phyloP scores from a whole-genome alignment of 2,113 vertebrate species.

The Nematolebias whitei region DNA sequence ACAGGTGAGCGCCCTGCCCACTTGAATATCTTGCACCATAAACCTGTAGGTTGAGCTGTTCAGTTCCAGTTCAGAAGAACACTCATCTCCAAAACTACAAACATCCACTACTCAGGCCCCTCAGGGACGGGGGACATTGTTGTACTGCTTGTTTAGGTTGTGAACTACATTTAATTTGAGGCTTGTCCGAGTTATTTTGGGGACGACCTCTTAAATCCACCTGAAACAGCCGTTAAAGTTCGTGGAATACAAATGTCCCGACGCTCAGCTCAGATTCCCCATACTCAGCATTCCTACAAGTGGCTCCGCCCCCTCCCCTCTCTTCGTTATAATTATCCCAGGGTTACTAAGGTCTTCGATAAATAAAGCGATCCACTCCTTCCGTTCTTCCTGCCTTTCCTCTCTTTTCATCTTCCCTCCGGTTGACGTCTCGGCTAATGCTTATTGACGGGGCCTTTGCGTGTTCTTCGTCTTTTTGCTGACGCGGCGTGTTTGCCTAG shows the following conservation, averaged over 20 bases:
- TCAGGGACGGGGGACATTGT: too few relatives aligned
- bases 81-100: too few relatives aligned
- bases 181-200: too few relatives aligned
- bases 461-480: constrained; percentile 74
- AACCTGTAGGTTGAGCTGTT: too few relatives aligned
- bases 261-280: constrained; percentile 51
- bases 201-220: constrained; percentile 47
- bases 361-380: constrained; percentile 64
- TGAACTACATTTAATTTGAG: too few relatives aligned
- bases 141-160: too few relatives aligned
- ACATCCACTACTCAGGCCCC: too few relatives aligned
- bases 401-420: constrained; percentile 14
- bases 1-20: too few relatives aligned
- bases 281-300: constrained; percentile 56
- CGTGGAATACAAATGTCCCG: constrained; percentile 46
- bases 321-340: constrained; percentile 32
- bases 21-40: too few relatives aligned
- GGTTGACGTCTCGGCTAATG: constrained; percentile 78
- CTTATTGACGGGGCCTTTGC: constrained; percentile 90
- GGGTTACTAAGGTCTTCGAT: constrained; percentile 33
- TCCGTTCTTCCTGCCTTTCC: constrained; percentile 12
- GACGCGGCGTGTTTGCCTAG: constrained; percentile 51
- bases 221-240: constrained; percentile 40
- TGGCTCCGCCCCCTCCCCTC: constrained; percentile 16
- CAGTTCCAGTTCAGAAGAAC: too few relatives aligned